A percentile compares a stretch with the other conserved stretches of the same genome.
Evolutionary conservation across 2,113 vertebrate species (phyloP).

Genomic region (Lophotis ruficrista): DNA sequence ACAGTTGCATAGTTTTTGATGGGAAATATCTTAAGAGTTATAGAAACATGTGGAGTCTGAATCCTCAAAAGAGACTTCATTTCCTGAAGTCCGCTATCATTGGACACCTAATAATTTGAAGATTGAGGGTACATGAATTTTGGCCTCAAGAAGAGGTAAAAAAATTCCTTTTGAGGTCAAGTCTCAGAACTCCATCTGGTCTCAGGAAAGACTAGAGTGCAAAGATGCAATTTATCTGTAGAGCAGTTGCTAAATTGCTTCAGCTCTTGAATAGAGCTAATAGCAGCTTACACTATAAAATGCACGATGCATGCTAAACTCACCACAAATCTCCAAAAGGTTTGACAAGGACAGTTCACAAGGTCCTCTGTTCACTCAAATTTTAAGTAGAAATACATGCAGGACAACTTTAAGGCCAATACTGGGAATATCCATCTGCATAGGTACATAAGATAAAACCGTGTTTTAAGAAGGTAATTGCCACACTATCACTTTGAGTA

Average conservation of each 20-base stretch:
- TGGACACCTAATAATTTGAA: neutral
- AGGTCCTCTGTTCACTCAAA: neutral
- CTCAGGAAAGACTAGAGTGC: neutral
- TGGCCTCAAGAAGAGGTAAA: neutral
- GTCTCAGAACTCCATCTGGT: neutral
- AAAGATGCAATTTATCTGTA: slow-evolving; percentile 11
- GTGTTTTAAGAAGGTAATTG: neutral
- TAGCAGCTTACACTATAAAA: neutral
- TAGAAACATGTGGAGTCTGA: neutral
- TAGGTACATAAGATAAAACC: neutral
- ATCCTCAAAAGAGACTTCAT: neutral
- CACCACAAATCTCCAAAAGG: neutral
- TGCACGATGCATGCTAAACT: neutral
- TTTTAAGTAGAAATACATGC: neutral
- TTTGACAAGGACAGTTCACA: neutral
- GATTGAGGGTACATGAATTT: neutral
- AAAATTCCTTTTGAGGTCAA: neutral
- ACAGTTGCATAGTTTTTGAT: neutral
- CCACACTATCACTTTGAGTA: neutral
- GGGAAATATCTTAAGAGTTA: neutral
- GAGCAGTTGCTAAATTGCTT: slow-evolving; percentile 18
- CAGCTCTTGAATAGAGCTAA: neutral
- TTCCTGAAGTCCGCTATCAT: neutral
- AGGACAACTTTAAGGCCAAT: neutral
- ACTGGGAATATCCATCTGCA: neutral